A percentile compares a stretch with the other conserved stretches of the same genome.
These are phyloP conservation scores for Drosophila rellima DNA, from an alignment of 2,888 invertebrate genomes.

Conservation along the genomic window DNA sequence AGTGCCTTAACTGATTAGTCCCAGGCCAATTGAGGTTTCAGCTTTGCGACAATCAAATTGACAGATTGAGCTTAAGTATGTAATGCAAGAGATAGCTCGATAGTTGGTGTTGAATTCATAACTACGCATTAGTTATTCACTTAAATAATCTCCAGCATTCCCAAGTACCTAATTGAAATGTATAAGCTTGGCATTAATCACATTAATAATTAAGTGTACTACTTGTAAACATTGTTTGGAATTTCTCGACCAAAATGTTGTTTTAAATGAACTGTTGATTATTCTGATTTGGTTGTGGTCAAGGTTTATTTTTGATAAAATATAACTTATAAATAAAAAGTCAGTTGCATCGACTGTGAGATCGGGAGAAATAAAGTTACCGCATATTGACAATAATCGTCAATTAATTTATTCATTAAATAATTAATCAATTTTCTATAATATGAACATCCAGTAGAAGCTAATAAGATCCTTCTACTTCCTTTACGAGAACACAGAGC, in stretches of 20 bases:
- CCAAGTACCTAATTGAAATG: not conserved
- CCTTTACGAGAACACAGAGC: not conserved
- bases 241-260: not conserved
- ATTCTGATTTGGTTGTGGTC: no score
- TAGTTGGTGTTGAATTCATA: not conserved
- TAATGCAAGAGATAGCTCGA: slow-evolving; percentile 1
- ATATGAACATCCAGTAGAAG: not conserved
- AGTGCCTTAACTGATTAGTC: slow-evolving; percentile 32
- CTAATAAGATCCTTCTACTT: not conserved
- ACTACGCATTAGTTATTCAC: not conserved
- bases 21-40: slow-evolving; percentile 12
- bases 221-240: not conserved
- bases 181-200: not conserved
- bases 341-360: no score
- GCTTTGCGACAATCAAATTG: slow-evolving; percentile 54
- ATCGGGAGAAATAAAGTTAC: no score
- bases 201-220: not conserved
- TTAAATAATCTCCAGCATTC: not conserved
- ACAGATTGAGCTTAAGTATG: slow-evolving; percentile 36
- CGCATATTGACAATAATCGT: not conserved
- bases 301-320: no score
- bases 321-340: no score
- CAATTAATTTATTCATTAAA: slow-evolving; percentile 1
- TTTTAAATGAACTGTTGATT: no score
- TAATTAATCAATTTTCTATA: slow-evolving; percentile 5